Evolutionary conservation across 2,113 vertebrate species (phyloP), one percentile per base, ranked within the genome.

Genomic region (Lepisosteus osseus): DNA sequence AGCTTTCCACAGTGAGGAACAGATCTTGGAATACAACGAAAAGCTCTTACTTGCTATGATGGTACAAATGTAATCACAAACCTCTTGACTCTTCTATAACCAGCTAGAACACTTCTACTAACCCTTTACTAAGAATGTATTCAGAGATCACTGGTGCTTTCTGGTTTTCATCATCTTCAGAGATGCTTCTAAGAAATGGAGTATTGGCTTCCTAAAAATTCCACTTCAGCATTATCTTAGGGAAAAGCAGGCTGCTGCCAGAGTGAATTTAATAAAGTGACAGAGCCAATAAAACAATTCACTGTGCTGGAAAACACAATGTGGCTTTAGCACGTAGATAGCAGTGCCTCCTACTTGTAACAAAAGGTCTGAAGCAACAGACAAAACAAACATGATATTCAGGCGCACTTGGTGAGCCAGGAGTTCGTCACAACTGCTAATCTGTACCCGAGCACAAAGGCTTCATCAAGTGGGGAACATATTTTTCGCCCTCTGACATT

Each of bases 151-250:
- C 14, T n/a, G 3, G 5, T 59, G 3, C n/a, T 59, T 13, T 59
- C 57, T 59, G 57, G n/a, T 13, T n/a, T 59, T 59, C 13, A 51
- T 12, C 61, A 13, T 71, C 61, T 41, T 45, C 14, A 47, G 70
- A 40, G 47, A 40, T 13, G 11, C 51, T 72, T 72, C 70, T 42
- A 72, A 71, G 70, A 71, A 72, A 72, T 7, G 14, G 61, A 54
- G 61, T 62, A 62, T 9, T 65, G 51, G 17, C 8, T 65, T 65
- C 70, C 64, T 65, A 56, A 72, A 65, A 29, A 43, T 65, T 65
- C 70, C 62, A 65, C 61, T 72, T 72, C 62, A 72, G 45, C 42
- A 55, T 56, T 56, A 72, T 65, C 62, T 72, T 54, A n/a, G 57
- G 70, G 8, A 65, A 71, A 70, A 72, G 17, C 51, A 51, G 45